These are phyloP conservation scores for Choristoneura rosaceana DNA, from an alignment of 2,888 invertebrate species.

Conservation along the genomic window DNA sequence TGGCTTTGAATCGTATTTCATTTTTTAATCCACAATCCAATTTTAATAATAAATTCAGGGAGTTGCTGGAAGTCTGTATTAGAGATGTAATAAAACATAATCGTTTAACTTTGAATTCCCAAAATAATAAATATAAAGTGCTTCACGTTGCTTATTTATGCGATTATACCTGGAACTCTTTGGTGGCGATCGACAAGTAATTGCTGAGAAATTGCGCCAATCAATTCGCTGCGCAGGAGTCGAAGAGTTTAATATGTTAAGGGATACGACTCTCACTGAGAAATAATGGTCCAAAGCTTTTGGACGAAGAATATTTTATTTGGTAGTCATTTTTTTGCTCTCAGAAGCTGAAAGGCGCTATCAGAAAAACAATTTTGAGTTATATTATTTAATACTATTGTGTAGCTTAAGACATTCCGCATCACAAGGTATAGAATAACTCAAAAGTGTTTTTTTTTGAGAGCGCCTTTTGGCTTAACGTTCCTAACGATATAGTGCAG, in stretches of 20 bases:
- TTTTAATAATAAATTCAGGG: conserved; percentile 12
- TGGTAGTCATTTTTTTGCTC: background rate
- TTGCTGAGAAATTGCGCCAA: conserved; percentile 60
- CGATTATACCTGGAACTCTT: conserved; percentile 60
- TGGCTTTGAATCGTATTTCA: no score
- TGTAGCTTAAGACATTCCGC: no score
- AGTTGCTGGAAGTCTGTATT: conserved; percentile 32
- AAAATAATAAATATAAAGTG: conserved; percentile 43
- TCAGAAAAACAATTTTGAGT: no score
- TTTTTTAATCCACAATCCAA: no score
- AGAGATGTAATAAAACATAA: conserved; percentile 40
- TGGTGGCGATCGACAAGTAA: conserved; percentile 58
- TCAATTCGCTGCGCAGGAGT: conserved; percentile 47
- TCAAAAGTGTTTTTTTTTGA: no score
- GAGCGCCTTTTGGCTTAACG: no score
- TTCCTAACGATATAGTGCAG: no score
- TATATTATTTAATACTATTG: no score
- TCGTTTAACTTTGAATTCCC: conserved; percentile 25
- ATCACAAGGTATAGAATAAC: no score
- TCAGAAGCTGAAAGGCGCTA: no score
- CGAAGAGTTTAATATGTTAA: conserved; percentile 50
- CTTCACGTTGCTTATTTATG: conserved; percentile 63
- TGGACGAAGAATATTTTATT: background rate
- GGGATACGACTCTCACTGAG: conserved; percentile 6
- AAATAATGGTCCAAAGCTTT: background rate